Base-by-base conservation (phyloP, 2,113 vertebrate genomes). In the Tychaedon coryphoeus region DNA sequence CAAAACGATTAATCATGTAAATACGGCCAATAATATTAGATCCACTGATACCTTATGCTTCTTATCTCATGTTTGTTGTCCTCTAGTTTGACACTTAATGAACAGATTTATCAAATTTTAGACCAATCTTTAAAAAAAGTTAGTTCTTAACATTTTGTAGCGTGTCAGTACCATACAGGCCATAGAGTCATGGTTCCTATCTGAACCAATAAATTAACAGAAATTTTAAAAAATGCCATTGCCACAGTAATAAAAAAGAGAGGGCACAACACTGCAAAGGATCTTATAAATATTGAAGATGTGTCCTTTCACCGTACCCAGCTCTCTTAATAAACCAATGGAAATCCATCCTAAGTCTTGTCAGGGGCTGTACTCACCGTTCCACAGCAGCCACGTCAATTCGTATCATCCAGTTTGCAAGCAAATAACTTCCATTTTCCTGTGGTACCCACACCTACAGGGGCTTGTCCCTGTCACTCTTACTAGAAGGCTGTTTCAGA, bases 361-460 rank as follows among this genome's bases (percentile, higher is more conserved):
- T 78, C 66, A 60, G 51, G 28, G 71, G 12, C 9, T 90, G 33
- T 86, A 97, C 95, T 96, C 86, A 96, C 95, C 86, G 23, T 51
- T 40, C 3, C 5, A 10, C 67, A 76, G 86, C 47, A 80, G 47
- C 67, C 66, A 60, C 2, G 6, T 58, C 23, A 60, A 67, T 47
- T 58, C 40, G 1, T 54, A 13, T 83, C 67, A 93, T 67, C 75
- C 91, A 40, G 4, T 47, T 58, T 77, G 86, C 42, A 88, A 88
- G 45, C 10, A 65, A 82, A 2, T n/a, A 14, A 53, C 24, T 76
- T 88, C 83, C 86, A 92, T 96, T 92, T 77, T 76, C 70, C 34
- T 64, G 34, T 22, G 64, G n/a, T 62, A 66, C 11, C 31, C 29
- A 58, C 88, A 86, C 33, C 70, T 86, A 31, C 42, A 51, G 47